Conservation (phyloP, 2,797 vertebrate genomes). For the Echiichthys vipera region DNA sequence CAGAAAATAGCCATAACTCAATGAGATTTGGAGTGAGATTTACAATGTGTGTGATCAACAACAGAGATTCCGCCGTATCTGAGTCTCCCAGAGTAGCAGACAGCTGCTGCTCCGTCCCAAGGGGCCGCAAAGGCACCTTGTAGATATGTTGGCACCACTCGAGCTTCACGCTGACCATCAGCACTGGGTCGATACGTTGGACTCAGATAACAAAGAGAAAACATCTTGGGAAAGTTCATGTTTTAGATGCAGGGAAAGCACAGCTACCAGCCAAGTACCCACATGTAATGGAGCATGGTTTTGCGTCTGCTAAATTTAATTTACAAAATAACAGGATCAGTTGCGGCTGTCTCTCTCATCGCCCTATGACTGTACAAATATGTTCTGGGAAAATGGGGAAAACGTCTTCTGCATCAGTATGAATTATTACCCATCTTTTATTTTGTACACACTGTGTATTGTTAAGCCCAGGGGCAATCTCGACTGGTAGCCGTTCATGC, state of each 20-base stretch:
- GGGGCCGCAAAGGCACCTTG: conserved; percentile 62
- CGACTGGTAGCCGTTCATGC: conserved; percentile 72
- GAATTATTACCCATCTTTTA: conserved; percentile 63
- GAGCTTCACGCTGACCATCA: conserved; percentile 24
- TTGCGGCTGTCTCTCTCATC: conserved; percentile 33
- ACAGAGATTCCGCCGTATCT: conserved; percentile 61
- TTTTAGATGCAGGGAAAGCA: neutral
- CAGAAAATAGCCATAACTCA: conserved; percentile 77
- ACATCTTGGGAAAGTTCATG: neutral
- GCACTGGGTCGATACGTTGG: conserved; percentile 36
- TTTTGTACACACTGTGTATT: conserved; percentile 64
- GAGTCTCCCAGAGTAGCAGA: conserved; percentile 43
- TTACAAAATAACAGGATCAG: conserved; percentile 38
- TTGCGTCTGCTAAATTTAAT: conserved; percentile 29
- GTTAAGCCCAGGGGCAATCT: conserved; percentile 56
- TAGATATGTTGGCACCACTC: conserved; percentile 57
- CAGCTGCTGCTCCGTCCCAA: conserved; percentile 33
- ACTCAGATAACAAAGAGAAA: conserved; percentile 12
- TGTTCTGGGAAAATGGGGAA: conserved; percentile 39
- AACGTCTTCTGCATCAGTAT: conserved; percentile 60
- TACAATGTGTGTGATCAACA: conserved; percentile 71
- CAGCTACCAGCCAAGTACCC: no score
- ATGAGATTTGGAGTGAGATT: conserved; percentile 69
- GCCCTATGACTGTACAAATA: conserved; percentile 40
- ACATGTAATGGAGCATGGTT: neutral